Percentiles rank a stretch among this genome's conserved stretches.
These are phyloP conservation scores for Entomobrya multifasciata DNA, from an alignment of 2,888 invertebrate genomes.

Conservation along the genomic window DNA sequence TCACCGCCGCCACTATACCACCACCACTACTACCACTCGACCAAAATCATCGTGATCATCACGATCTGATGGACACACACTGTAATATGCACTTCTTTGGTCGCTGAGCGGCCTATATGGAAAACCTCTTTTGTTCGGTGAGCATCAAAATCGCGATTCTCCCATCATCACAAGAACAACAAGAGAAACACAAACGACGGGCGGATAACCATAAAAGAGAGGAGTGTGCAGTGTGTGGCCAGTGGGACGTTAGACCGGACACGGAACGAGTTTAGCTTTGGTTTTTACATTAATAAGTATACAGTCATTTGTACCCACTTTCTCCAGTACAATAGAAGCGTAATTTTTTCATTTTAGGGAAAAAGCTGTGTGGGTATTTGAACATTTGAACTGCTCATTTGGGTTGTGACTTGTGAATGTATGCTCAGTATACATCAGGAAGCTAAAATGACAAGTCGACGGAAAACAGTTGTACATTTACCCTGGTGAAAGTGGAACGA, in stretches of 20 bases:
- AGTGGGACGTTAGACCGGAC: slow-evolving; percentile 70
- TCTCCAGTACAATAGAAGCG: too few relatives aligned
- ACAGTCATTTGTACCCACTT: neutral
- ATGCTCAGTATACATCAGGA: too few relatives aligned
- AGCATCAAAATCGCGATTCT: slow-evolving; percentile 23
- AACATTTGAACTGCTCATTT: neutral
- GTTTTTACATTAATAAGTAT: slow-evolving; percentile 15
- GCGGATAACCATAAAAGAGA: slow-evolving; percentile 56
- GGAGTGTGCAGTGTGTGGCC: slow-evolving; percentile 62
- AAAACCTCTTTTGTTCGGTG: slow-evolving; percentile 66
- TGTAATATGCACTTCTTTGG: neutral
- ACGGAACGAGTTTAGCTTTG: slow-evolving; percentile 64
- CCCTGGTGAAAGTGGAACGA: slow-evolving; percentile 32
- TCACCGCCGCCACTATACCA: slow-evolving; percentile 47
- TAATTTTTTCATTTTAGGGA: neutral
- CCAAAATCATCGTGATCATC: slow-evolving; percentile 50
- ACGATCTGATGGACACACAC: slow-evolving; percentile 21
- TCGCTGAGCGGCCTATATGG: slow-evolving; percentile 58
- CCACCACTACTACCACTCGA: slow-evolving; percentile 48
- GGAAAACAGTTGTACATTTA: slow-evolving; percentile 14
- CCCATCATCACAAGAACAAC: slow-evolving; percentile 13
- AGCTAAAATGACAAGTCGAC: too few relatives aligned
- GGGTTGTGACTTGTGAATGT: neutral
- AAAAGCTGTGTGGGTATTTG: neutral
- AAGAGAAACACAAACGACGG: slow-evolving; percentile 32